Percentiles rank a stretch among this genome's conserved stretches.
These are phyloP conservation scores for Aythya baeri DNA, from an alignment of 2,113 vertebrate genomes.

Conservation along the genomic window DNA sequence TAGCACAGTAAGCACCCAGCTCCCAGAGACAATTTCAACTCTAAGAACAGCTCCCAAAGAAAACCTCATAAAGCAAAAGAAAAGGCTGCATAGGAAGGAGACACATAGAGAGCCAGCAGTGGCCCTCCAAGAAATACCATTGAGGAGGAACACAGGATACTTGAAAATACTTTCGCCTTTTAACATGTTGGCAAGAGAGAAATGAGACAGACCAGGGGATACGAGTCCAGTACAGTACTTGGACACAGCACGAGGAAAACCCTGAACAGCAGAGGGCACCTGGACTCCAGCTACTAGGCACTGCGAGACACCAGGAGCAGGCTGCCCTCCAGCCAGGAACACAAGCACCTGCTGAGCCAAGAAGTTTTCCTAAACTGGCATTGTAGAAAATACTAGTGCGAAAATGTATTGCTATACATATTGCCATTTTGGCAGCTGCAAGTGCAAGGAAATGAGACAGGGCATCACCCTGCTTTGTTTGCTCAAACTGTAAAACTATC, in stretches of 20 bases:
- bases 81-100: neutral
- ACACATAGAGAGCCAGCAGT: neutral
- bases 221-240: rapidly evolving
- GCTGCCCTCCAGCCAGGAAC: neutral
- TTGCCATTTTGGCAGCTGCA: neutral
- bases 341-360: neutral
- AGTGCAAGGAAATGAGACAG: neutral
- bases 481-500: neutral
- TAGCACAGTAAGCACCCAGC: neutral
- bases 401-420: neutral
- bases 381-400: neutral
- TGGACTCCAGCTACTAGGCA: neutral
- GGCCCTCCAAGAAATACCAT: neutral
- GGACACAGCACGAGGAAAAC: neutral
- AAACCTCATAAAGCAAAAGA: neutral
- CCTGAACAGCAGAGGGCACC: constrained; percentile 16
- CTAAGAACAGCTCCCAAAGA: neutral
- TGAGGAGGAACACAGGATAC: neutral
- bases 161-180: neutral
- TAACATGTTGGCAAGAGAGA: neutral
- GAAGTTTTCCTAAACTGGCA: neutral
- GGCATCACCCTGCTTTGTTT: neutral
- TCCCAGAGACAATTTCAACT: neutral
- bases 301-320: rapidly evolving
- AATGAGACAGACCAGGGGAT: neutral